These are phyloP conservation scores for human DNA, from an alignment of 2,113 vertebrate species.

Conservation along the genomic window GRCh38 chr20:42277501-42278000, in stretches of 20 bases:
- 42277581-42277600: not conserved
- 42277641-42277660: not conserved
- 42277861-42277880: not conserved
- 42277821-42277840: not conserved
- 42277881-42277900: not conserved
- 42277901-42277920: not conserved
- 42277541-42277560: constrained; percentile 51
- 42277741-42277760: not conserved
- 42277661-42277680: not conserved
- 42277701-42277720: not conserved
- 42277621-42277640: not conserved
- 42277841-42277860: not conserved
- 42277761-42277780: not conserved
- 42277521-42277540: not conserved
- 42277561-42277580: not conserved
- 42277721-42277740: not conserved
- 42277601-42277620: not conserved
- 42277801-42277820: not conserved
- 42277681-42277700: not conserved
- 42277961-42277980: not conserved
- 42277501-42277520: not conserved
- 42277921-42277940: not conserved
- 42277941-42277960: not conserved
- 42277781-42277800: not conserved
- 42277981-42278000: not conserved